phyloP scores from a whole-genome alignment of 2,888 invertebrate genomes.

The Cephonodes hylas region DNA sequence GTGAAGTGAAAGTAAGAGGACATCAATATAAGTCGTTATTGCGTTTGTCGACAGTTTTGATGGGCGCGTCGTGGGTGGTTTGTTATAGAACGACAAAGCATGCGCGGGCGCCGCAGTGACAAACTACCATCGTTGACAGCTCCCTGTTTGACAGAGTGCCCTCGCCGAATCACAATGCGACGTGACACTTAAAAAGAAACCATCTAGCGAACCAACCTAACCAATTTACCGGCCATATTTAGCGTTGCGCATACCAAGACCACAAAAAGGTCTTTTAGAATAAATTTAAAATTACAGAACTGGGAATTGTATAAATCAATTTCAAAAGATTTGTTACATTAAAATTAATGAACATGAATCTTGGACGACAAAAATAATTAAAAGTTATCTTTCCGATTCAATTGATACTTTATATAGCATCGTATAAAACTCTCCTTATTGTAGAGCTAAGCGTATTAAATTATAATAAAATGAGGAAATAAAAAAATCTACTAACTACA shows the following conservation, averaged over 20 bases:
- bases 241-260: too few relatives aligned
- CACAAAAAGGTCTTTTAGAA: too few relatives aligned
- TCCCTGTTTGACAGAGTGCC: slow-evolving; percentile 40
- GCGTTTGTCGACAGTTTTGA: slow-evolving; percentile 25
- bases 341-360: too few relatives aligned
- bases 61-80: slow-evolving; percentile 49
- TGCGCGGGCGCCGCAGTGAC: slow-evolving; percentile 49
- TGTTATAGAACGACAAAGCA: slow-evolving; percentile 39
- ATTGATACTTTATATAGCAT: too few relatives aligned
- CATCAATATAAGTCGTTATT: background rate
- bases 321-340: too few relatives aligned
- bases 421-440: background rate
- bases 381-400: background rate
- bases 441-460: background rate
- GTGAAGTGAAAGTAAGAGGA: slow-evolving; percentile 16
- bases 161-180: slow-evolving; percentile 25
- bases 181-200: slow-evolving; percentile 11
- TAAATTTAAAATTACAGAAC: too few relatives aligned
- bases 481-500: background rate
- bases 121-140: slow-evolving; percentile 46
- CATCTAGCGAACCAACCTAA: background rate
- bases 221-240: too few relatives aligned
- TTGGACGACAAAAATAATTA: too few relatives aligned
- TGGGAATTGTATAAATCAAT: too few relatives aligned
- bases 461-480: background rate